Percentiles rank a stretch among this genome's conserved stretches.
Evolutionary conservation across 2,113 vertebrate genomes (phyloP).

Genomic region (Eulemur rufifrons): DNA sequence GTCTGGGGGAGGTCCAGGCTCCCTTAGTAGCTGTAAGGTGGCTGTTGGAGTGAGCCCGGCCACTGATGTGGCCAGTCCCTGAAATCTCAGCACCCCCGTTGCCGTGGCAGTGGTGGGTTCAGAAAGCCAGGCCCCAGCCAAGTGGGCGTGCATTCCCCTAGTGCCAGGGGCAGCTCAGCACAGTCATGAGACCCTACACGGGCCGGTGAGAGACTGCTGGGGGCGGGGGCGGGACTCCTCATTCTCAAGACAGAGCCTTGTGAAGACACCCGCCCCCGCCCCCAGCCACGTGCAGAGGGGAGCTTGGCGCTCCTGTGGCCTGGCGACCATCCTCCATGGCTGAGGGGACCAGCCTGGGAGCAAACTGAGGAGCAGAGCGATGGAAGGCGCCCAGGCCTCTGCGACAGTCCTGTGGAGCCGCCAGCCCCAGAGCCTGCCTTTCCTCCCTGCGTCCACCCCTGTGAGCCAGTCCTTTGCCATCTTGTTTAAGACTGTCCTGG

Average conservation of each 20-base stretch:
- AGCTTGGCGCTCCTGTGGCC: not conserved
- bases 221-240: not conserved
- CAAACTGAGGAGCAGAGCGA: not conserved
- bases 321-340: not conserved
- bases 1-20: not conserved
- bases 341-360: not conserved
- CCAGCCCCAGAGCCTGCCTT: not conserved
- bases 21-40: not conserved
- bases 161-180: not conserved
- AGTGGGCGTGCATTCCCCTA: not conserved
- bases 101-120: not conserved
- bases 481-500: not conserved
- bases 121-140: not conserved
- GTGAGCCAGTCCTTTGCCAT: too few relatives aligned
- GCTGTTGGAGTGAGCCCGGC: not conserved
- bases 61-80: not conserved
- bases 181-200: not conserved
- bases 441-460: not conserved
- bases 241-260: not conserved
- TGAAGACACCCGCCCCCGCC: not conserved
- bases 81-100: not conserved
- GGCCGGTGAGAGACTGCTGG: not conserved
- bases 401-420: rapidly evolving
- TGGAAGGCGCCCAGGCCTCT: not conserved
- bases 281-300: not conserved